Evolutionary conservation across 2,888 invertebrate species (phyloP), one percentile per base, ranked within the genome.

Genomic region (Ommatoiulus sabulosus): DNA sequence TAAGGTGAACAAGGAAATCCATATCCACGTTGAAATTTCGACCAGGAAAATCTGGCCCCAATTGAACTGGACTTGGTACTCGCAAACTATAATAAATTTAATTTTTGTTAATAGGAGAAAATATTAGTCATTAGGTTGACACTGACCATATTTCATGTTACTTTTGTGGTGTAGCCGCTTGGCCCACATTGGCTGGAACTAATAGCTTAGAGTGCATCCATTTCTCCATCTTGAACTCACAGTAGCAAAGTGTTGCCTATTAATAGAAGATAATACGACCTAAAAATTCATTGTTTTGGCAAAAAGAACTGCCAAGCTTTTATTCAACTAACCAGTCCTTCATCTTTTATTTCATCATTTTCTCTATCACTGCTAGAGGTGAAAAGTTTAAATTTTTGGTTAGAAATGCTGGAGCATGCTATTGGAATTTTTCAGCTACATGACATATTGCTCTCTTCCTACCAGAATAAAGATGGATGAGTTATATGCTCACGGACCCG

Each of bases 401-500:
- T 72, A 72, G 10, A 0, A 72, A 72, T 72, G 10, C 10, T 24
- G 35, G 35, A 35, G 35, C 35, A 35, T 35, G 35, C 35, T 35
- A 35, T 0, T 1, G 35, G 35, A 35, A 35, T 35, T 35, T 1
- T 35, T 35, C 35, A 35, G 35, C 1, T 35, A 35, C 35, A 35
- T 35, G 35, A 35, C 35, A 10, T 52, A 35, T 52, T 52, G 6
- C 52, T 20, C 48, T 87, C 3, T 20, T 86, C 88, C 88, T 89
- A 90, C 90, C 90, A 90, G 72, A 90, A 93, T 0, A 93, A 91
- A 87, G 93, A 93, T 20, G 94, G 93, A 90, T 93, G 94, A 85
- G 94, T 93, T 87, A 94, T 93, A 91, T 95, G 94, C 90, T 94
- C 93, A 90, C 95, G 93, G 0, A 92, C 89, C 86, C 91, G 90